Evolutionary conservation across 2,113 vertebrate genomes (phyloP), one percentile per base, ranked within the genome.

Genomic region (Abramis brama): DNA sequence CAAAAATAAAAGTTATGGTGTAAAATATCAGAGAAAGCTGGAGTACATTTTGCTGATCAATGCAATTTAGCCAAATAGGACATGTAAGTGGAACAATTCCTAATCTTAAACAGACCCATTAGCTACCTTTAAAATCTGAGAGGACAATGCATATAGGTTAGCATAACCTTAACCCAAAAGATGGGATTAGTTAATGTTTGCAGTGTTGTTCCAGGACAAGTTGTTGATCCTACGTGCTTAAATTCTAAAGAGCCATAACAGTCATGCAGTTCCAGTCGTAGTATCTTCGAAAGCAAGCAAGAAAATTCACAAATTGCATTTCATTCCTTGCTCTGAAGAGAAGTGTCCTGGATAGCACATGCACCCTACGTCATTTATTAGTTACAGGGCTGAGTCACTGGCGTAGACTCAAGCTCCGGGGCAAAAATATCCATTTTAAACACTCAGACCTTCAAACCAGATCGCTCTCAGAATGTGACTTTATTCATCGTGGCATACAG

Each of bases 371-470:
- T 64, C 57, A 47, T 60, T 23, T 75, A 64, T 33, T 85, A 36
- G 71, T 84, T 64, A 75, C 50, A 55, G 70, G 52, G 36, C 68
- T 84, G 68, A 84, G 36, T 50, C 73, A 85, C 71, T 50, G 83
- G 36, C 57, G 0, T n/a, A 76, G 83, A 64, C 70, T 85, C 36
- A 76, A 76, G 73, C 73, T 84, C 52, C 83, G 52, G 57, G 81
- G 21, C 21, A 83, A 50, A 83, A 83, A 43, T 57, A 30, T 73
- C 66, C 50, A 83, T 73, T 83, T 83, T 57, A 73, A 83, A 57
- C 50, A 83, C 50, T 83, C 64, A 82, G 80, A 82, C 47, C 81
- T 83, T 82, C 79, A 81, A 66, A 68, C 15, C 79, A 81, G 79
- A 81, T 33, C 27, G 3, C 60, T 33, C 6, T 19, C 66, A 52